A percentile compares a stretch with the other conserved stretches of the same genome.
Conservation (phyloP, 2,797 vertebrate species). For the Poecilia gillii region DNA sequence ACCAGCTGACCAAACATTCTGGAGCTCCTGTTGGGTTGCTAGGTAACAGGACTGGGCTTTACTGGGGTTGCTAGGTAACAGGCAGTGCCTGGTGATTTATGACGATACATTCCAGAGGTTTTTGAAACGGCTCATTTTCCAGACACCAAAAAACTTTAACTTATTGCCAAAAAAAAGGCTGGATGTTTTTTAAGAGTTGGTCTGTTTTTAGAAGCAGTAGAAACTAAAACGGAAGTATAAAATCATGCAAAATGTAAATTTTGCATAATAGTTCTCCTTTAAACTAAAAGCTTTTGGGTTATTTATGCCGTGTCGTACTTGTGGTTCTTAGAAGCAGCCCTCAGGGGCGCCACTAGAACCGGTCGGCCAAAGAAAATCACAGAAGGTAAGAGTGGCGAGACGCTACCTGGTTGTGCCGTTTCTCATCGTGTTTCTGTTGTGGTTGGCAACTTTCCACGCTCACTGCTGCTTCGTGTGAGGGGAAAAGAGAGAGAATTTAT, state of each 20-base stretch:
- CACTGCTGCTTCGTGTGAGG: not conserved
- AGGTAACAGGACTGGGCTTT: too few relatives aligned
- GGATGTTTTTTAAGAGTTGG: too few relatives aligned
- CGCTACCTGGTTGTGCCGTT: conserved; percentile 4
- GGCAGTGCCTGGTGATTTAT: too few relatives aligned
- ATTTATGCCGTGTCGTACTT: conserved; percentile 6
- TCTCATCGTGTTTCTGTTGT: conserved; percentile 7
- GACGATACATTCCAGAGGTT: too few relatives aligned
- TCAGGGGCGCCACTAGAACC: conserved; percentile 49
- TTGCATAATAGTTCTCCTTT: not conserved
- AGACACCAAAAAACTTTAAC: too few relatives aligned
- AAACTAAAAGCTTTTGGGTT: not conserved
- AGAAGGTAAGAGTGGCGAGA: conserved; percentile 53
- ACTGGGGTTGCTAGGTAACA: too few relatives aligned
- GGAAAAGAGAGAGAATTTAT: not conserved
- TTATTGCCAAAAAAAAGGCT: too few relatives aligned
- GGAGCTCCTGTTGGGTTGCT: too few relatives aligned
- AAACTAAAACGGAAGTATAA: too few relatives aligned
- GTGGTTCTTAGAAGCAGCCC: conserved; percentile 60
- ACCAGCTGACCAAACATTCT: not conserved
- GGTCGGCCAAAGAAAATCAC: conserved; percentile 39
- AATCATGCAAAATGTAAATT: too few relatives aligned
- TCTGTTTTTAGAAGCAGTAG: too few relatives aligned
- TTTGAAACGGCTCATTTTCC: too few relatives aligned
- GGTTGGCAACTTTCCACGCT: not conserved